Evolutionary conservation across 2,888 invertebrate species (phyloP).

Genomic region (Dasysyrphus tricinctus): DNA sequence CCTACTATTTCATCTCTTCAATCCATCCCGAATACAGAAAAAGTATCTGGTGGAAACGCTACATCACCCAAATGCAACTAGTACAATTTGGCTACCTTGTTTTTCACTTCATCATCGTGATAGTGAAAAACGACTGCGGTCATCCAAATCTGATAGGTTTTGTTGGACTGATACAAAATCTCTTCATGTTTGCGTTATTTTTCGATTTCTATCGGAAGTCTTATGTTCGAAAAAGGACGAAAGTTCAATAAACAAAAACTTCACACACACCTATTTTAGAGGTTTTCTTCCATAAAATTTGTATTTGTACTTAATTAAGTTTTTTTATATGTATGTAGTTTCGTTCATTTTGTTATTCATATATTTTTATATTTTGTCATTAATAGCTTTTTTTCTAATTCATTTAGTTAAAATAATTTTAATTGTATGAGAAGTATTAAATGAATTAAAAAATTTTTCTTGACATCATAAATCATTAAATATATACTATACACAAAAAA

Average conservation of each 20-base stretch:
- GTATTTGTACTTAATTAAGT: neutral
- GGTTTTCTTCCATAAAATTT: neutral
- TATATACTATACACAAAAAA: conserved; percentile 5
- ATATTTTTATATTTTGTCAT: neutral
- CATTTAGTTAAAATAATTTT: neutral
- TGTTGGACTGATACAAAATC: conserved; percentile 80
- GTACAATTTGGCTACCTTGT: conserved; percentile 88
- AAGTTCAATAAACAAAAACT: neutral
- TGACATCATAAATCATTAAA: neutral
- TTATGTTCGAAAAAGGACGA: conserved; percentile 77
- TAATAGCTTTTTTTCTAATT: neutral
- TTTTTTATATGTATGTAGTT: neutral
- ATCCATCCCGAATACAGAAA: conserved; percentile 88
- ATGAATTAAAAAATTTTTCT: conserved; percentile 26
- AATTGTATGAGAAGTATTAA: conserved; percentile 55
- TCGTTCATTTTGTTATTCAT: conserved; percentile 18
- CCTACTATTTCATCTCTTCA: conserved; percentile 91
- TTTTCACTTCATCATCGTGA: conserved; percentile 84
- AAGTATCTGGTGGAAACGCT: conserved; percentile 92
- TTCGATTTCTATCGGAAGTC: conserved; percentile 82
- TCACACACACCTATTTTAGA: neutral
- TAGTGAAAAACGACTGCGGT: conserved; percentile 79
- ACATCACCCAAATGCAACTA: conserved; percentile 93
- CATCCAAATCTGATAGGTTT: conserved; percentile 78
- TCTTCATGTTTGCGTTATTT: conserved; percentile 83